These are phyloP conservation scores for Tinea pellionella DNA, from an alignment of 2,888 invertebrate species.

Conservation along the genomic window DNA sequence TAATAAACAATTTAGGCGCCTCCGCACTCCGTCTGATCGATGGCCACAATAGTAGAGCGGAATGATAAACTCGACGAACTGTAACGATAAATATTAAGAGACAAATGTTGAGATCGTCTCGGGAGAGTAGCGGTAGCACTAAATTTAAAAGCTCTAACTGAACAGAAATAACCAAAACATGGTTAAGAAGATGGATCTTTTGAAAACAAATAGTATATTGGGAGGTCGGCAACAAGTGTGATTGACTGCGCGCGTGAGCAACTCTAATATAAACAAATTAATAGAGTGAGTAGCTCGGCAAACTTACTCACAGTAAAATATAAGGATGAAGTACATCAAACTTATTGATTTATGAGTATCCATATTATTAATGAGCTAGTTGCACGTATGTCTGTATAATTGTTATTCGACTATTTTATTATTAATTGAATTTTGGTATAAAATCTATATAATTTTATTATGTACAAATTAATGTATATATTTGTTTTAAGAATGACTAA, in stretches of 20 bases:
- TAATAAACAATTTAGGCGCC: conserved; percentile 43
- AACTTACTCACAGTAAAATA: background rate
- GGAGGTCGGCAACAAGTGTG: conserved; percentile 64
- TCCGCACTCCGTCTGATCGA: conserved; percentile 62
- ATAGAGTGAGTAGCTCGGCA: conserved; percentile 32
- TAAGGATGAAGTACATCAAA: background rate
- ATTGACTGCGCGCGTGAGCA: conserved; percentile 68
- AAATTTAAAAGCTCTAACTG: conserved; percentile 69
- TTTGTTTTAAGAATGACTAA: conserved; percentile 9
- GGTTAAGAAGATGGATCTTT: conserved; percentile 56
- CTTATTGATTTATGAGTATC: background rate
- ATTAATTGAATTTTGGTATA: background rate
- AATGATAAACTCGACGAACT: conserved; percentile 63
- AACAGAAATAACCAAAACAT: conserved; percentile 68
- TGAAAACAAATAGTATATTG: conserved; percentile 67
- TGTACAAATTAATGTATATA: too few species aligned
- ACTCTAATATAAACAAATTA: conserved; percentile 69
- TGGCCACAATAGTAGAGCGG: conserved; percentile 61
- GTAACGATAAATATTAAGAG: conserved; percentile 64
- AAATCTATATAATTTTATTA: too few species aligned
- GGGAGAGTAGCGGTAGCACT: conserved; percentile 66
- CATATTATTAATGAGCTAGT: background rate
- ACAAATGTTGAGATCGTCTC: conserved; percentile 66
- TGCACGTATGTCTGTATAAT: too few species aligned
- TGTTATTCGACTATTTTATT: too few species aligned